phyloP scores from a whole-genome alignment of 2,797 vertebrate genomes.

The Chaenodraco wilsoni region DNA sequence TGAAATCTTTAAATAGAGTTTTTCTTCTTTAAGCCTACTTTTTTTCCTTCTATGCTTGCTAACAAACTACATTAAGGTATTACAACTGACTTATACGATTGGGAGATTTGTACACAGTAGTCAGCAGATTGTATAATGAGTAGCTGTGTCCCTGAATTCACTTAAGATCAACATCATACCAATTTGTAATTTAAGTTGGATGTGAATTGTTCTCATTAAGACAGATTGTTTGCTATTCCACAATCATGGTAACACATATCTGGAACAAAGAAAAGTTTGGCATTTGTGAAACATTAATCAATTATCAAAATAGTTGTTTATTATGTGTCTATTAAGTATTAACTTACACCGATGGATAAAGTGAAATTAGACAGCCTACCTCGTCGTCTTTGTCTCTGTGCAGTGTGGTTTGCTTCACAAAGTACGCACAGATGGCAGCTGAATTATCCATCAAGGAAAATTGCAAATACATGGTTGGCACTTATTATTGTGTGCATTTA shows the following conservation, averaged over 20 bases:
- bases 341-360: neutral
- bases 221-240: too few relatives aligned
- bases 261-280: too few relatives aligned
- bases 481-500: neutral
- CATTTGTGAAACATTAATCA: neutral
- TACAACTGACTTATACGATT: too few relatives aligned
- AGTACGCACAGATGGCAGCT: conserved; percentile 86
- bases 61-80: too few relatives aligned
- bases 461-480: fast-evolving
- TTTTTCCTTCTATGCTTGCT: too few relatives aligned
- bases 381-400: conserved; percentile 84
- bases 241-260: too few relatives aligned
- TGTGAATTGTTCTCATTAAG: too few relatives aligned
- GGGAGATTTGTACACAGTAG: too few relatives aligned
- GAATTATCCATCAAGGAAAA: conserved; percentile 55
- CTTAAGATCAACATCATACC: too few relatives aligned
- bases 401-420: conserved; percentile 80
- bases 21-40: neutral
- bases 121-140: too few relatives aligned
- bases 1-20: neutral
- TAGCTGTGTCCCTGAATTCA: too few relatives aligned
- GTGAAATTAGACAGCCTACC: conserved; percentile 71
- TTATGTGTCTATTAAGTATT: neutral
- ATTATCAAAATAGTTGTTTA: neutral
- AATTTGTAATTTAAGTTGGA: too few relatives aligned